Evolutionary conservation across 2,888 invertebrate genomes (phyloP).

Genomic region (Ephialtes manifestator): DNA sequence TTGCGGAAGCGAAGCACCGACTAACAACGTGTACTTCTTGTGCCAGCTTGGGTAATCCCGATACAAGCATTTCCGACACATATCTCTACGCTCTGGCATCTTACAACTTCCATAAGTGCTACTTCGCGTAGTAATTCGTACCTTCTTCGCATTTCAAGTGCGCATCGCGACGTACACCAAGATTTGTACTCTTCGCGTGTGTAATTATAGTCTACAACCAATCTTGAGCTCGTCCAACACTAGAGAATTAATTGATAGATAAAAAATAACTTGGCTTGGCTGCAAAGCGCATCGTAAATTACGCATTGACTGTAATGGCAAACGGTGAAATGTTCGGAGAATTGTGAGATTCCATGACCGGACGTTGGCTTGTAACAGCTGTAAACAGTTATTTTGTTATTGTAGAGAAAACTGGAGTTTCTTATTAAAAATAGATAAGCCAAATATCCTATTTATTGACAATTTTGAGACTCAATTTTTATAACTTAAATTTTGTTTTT

Average conservation of each 20-base stretch:
- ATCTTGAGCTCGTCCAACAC: not conserved
- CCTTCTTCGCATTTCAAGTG: slow-evolving; percentile 25
- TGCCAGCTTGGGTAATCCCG: slow-evolving; percentile 31
- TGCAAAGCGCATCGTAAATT: not conserved
- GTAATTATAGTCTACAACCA: slow-evolving; percentile 5
- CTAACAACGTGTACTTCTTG: slow-evolving; percentile 22
- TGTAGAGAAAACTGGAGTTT: not conserved
- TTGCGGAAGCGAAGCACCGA: slow-evolving; percentile 58
- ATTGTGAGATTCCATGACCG: too few relatives aligned
- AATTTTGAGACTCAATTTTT: not conserved
- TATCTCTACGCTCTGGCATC: slow-evolving; percentile 10
- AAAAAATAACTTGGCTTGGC: not conserved
- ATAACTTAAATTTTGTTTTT: slow-evolving; percentile 2
- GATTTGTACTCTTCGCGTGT: not conserved
- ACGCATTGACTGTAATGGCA: not conserved
- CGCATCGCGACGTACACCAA: slow-evolving; percentile 5
- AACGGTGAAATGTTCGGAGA: not conserved
- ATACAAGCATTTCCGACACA: slow-evolving; percentile 47
- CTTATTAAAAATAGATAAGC: not conserved
- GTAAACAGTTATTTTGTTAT: not conserved
- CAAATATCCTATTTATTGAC: not conserved
- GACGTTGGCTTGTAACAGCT: not conserved
- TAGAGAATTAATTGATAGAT: not conserved
- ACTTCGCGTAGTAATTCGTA: slow-evolving; percentile 2
- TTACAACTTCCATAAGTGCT: slow-evolving; percentile 17